Base-by-base conservation (phyloP, 2,113 vertebrate genomes). In the Suncus etruscus region DNA sequence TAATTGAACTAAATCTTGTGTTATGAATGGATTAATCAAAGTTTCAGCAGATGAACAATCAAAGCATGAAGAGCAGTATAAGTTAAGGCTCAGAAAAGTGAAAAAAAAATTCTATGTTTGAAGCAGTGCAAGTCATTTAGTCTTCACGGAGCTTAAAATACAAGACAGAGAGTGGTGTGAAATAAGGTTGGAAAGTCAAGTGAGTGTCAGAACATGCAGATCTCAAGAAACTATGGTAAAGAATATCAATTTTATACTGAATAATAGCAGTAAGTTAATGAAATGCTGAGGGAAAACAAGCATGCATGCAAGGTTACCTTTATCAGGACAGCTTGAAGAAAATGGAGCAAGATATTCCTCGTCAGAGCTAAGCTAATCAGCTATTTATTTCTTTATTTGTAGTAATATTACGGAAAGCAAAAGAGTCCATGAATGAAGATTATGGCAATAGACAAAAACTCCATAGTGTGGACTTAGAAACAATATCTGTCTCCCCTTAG, bases 401-500 rank as follows among this genome's bases (percentile, higher is more conserved):
- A 29, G 32, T 32, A 73, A 22, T 72, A 63, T 24, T 75, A 75
- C 15, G 89, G 39, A 91, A 91, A 20, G 68, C 18, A 68, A 47
- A 73, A 84, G 8, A 74, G 24, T 3, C 51, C 8, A 29, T 29
- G 1, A 89, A 81, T 6, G 31, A 81, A 29, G n/a, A 84, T 70
- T 72, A 20, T 77, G 70, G 87, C 11, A 74, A 69, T 58, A 76
- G 24, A 47, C 91, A 68, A 70, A 90, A 90, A 82, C 12, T 82
- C 39, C 14, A 47, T 66, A 89, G 73, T 63, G 1, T 86, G 3
- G 32, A 50, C 11, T 25, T 69, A 76, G 65, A 11, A 4, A 70
- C 20, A 24, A 14, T 68, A 20, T 63, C 14, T 6, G 4, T 14
- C 11, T 81, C 86, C 31, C 68, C 82, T 22, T 6, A 75, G 39